Base-by-base conservation (phyloP, 2,797 vertebrate genomes). In the Phoxinus dragarum region DNA sequence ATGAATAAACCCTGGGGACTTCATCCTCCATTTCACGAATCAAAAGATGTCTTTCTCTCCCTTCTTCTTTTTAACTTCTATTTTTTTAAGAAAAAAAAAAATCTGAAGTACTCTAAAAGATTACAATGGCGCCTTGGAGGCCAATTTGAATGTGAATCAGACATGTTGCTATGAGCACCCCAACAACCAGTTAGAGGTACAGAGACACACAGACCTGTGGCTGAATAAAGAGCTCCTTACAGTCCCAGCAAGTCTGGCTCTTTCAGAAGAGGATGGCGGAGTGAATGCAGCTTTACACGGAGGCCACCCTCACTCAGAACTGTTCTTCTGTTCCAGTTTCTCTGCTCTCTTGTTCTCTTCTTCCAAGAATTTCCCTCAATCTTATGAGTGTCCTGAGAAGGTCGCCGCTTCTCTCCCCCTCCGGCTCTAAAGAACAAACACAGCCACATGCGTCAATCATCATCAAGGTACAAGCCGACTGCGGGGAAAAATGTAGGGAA, bases 141-240 rank as follows among this genome's bases (percentile, higher is more conserved):
- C 83, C 90, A 59, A 93, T 94, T 95, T 94, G 92, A 94, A 95
- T 95, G 89, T 93, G 86, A 94, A 95, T 95, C 92, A 90, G 90
- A 76, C 89, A 82, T 91, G 91, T 90, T 92, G 89, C 88, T 92
- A 86, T 90, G 90, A 92, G 84, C 81, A 80, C 80, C 84, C 86
- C 89, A 87, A 90, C 89, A 90, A 88, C 82, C 84, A 86, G 88
- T 88, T 85, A 78, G 87, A 66, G 84, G 88, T 87, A 84, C 84
- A 80, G 86, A 86, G 42, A 87, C 73, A 71, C 73, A 80, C 89
- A 88, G 84, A 92, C 92, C 88, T 91, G 88, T 67, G 90, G 84
- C 80, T 89, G 91, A 92, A 94, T 93, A 93, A 93, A 94, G 93
- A 94, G 93, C 91, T 93, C 92, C 93, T 94, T 93, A 93, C 92